phyloP scores from a whole-genome alignment of 2,888 invertebrate species.

The Cryptus armator region DNA sequence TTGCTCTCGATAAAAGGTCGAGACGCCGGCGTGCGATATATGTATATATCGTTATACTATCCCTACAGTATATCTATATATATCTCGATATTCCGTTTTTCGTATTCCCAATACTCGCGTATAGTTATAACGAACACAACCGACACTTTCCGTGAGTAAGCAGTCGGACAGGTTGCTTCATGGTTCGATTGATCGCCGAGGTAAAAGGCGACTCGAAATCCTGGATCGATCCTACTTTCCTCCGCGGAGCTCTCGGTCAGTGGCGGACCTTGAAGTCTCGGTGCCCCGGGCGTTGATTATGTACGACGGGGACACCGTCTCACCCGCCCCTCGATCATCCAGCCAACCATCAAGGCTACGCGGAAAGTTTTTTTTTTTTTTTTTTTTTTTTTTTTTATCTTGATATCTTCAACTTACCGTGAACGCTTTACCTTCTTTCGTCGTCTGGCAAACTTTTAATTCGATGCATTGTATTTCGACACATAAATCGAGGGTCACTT shows the following conservation, averaged over 20 bases:
- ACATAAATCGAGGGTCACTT: no score
- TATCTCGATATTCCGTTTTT: slow-evolving; percentile 44
- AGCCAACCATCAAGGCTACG: slow-evolving; percentile 17
- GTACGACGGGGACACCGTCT: slow-evolving; percentile 40
- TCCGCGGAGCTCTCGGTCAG: slow-evolving; percentile 71
- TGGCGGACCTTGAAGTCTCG: slow-evolving; percentile 69
- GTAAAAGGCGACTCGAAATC: slow-evolving; percentile 48
- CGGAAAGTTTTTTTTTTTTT: neutral
- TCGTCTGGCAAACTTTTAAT: no score
- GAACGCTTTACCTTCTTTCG: no score
- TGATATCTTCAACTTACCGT: no score
- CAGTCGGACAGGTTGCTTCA: slow-evolving; percentile 56
- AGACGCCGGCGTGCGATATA: slow-evolving; percentile 47
- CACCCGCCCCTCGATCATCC: slow-evolving; percentile 10
- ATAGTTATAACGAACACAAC: neutral
- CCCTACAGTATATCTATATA: slow-evolving; percentile 3
- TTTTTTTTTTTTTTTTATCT: no score
- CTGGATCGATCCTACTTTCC: slow-evolving; percentile 66
- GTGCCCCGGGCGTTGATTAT: slow-evolving; percentile 57
- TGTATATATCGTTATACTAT: slow-evolving; percentile 19
- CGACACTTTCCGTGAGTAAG: slow-evolving; percentile 36
- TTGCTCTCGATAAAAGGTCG: slow-evolving; percentile 67
- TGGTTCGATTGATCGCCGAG: slow-evolving; percentile 62
- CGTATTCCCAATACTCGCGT: slow-evolving; percentile 42
- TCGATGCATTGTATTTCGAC: no score